A percentile compares a stretch with the other conserved stretches of the same genome.
These are phyloP conservation scores for Sphecodes monilicornis DNA, from an alignment of 2,888 invertebrate genomes.

Conservation along the genomic window DNA sequence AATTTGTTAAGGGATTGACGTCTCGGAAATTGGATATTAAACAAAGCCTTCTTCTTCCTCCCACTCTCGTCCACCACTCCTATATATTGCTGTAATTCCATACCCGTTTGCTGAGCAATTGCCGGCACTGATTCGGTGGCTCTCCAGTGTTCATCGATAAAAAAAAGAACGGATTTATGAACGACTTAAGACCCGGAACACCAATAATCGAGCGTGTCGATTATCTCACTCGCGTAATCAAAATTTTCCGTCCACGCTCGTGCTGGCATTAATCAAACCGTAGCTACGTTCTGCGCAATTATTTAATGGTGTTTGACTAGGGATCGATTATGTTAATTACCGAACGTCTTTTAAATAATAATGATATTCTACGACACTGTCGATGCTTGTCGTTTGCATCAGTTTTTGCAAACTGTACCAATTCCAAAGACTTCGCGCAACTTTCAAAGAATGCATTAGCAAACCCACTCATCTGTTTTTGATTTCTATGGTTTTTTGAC, in stretches of 20 bases:
- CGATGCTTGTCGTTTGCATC: background rate
- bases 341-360: conserved; percentile 52
- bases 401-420: background rate
- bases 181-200: background rate
- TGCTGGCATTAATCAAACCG: conserved; percentile 49
- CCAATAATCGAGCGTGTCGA: conserved; percentile 28
- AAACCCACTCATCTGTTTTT: background rate
- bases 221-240: conserved; percentile 47
- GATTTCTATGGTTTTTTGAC: no score
- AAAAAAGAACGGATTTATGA: background rate
- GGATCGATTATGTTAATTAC: conserved; percentile 54
- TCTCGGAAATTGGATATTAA: conserved; percentile 82
- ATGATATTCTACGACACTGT: conserved; percentile 35
- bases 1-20: conserved; percentile 81
- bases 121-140: conserved; percentile 35
- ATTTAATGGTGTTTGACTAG: conserved; percentile 45
- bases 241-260: conserved; percentile 40
- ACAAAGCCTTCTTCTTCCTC: conserved; percentile 69
- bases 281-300: conserved; percentile 45
- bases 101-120: conserved; percentile 50
- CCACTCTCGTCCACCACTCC: background rate
- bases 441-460: background rate
- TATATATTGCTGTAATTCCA: conserved; percentile 23
- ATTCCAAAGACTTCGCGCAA: background rate
- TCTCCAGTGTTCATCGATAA: conserved; percentile 8